These are phyloP conservation scores for Calycopis cecrops DNA, from an alignment of 1,140 invertebrate genomes.

Conservation along the genomic window DNA sequence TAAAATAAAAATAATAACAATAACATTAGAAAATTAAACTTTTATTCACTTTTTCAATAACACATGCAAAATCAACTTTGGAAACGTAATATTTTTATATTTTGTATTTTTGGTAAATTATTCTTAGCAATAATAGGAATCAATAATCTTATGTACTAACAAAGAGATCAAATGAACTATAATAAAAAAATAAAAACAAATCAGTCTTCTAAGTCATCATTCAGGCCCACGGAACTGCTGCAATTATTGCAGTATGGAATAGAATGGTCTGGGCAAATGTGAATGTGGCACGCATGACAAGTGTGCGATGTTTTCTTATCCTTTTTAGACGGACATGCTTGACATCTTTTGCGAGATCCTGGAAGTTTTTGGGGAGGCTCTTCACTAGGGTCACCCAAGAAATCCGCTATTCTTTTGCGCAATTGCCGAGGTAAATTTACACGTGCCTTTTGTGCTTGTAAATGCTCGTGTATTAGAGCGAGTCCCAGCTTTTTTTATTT, in stretches of 20 bases:
- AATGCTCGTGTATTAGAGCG: conserved; percentile 1
- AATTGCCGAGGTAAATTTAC: conserved; percentile 2
- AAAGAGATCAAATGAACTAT: too few relatives aligned
- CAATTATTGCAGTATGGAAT: conserved; percentile 15
- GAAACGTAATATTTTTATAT: conserved; percentile 14
- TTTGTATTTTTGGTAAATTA: conserved; percentile 14
- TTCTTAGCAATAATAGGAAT: conserved; percentile 14
- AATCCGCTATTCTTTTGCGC: conserved; percentile 8
- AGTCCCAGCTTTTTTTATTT: conserved; percentile 6
- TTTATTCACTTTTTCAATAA: conserved; percentile 18
- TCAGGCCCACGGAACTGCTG: conserved; percentile 13
- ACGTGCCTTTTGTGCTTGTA: conserved; percentile 2
- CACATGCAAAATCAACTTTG: conserved; percentile 15
- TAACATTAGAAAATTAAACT: not conserved
- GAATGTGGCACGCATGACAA: conserved; percentile 7
- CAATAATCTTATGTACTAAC: conserved; percentile 15
- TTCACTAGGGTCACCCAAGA: too few relatives aligned
- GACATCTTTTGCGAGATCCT: conserved; percentile 11
- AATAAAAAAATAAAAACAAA: conserved; percentile 10
- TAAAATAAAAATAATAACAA: conserved; percentile 15
- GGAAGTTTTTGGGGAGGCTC: conserved; percentile 1
- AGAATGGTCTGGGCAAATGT: conserved; percentile 13
- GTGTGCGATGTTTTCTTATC: conserved; percentile 14
- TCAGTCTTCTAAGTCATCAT: too few relatives aligned
- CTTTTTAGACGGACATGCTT: conserved; percentile 8